Base-by-base conservation (phyloP, 2,113 vertebrate species). In the Nettapus auritus region DNA sequence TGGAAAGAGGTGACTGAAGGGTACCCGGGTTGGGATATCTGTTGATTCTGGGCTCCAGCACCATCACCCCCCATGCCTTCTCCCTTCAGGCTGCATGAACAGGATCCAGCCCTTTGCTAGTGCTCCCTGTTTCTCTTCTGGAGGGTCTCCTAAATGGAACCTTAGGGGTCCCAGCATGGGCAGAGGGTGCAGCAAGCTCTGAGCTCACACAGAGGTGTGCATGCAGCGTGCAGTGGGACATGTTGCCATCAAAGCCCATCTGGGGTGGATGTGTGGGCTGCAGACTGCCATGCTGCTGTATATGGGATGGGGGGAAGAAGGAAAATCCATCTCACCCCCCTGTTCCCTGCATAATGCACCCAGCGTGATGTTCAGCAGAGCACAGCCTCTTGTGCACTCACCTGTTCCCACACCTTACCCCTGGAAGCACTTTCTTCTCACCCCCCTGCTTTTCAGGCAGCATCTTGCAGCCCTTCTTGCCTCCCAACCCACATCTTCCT, bases 11-110 rank as follows among this genome's bases (percentile, higher is more conserved):
- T 52, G 21, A 31, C 8, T 48, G 31, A 62, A 46, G 16, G 19
- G 23, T 28, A 17, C 0, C 0, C 21, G 17, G 6, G 4, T 13
- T 55, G 46, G 25, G 52, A 3, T 11, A 59, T 29, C 46, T 60
- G 5, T 46, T 33, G 38, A 8, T 53, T 55, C 52, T 52, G 48
- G 7, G 2, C 33, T 85, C 28, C 56, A 77, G 44, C 9, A 31
- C 26, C 13, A 1, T 42, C 56, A 42, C 29, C 4, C 4, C 25
- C 38, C 3, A 2, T 53, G 15, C 42, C 59, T 56, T 42, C 59
- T 28, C 46, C 18, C n/a, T 56, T 33, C 31, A 36, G 20, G 44
- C 5, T 74, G 5, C 21, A n/a, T 22, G 60, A 83, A n/a, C 28
- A 70, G 28, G 25, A 70, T 29, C 31, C n/a, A 67, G 89, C 44